These are phyloP conservation scores for Hyphantria cunea DNA, from an alignment of 1,140 invertebrate genomes.

Conservation along the genomic window DNA sequence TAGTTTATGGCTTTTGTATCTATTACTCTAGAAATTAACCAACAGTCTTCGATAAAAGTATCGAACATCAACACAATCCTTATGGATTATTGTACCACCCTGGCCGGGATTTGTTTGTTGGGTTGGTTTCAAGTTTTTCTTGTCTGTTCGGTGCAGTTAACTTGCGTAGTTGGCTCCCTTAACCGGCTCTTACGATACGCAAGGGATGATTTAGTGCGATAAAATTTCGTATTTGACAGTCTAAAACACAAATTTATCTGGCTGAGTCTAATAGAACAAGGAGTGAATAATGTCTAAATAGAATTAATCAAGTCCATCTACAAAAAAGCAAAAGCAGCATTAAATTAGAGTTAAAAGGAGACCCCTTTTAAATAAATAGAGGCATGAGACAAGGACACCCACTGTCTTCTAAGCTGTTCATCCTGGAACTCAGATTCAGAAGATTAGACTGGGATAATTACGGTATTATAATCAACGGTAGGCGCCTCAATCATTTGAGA, in stretches of 20 bases:
- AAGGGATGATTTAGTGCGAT: too few species aligned
- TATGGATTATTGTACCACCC: too few species aligned
- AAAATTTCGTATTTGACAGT: conserved; percentile 20
- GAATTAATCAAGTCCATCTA: conserved; percentile 15
- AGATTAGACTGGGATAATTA: conserved; percentile 28
- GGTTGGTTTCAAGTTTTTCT: too few species aligned
- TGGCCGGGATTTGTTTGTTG: too few species aligned
- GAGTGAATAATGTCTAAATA: background rate
- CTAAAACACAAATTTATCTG: conserved; percentile 10
- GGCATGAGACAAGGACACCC: conserved; percentile 33
- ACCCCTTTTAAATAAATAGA: conserved; percentile 26
- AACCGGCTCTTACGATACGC: too few species aligned
- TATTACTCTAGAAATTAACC: too few species aligned
- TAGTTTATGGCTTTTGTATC: too few species aligned
- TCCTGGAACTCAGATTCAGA: conserved; percentile 11
- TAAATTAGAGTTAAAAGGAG: conserved; percentile 14
- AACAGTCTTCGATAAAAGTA: too few species aligned
- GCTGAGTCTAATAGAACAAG: conserved; percentile 15
- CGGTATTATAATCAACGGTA: conserved; percentile 29
- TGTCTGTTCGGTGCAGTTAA: too few species aligned
- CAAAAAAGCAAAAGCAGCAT: conserved; percentile 10
- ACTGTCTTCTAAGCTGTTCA: conserved; percentile 31
- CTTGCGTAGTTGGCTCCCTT: too few species aligned
- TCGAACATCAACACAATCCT: too few species aligned
- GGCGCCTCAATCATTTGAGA: conserved; percentile 31